Conservation (phyloP, 2,113 vertebrate genomes). For the Dromiciops gliroides region DNA sequence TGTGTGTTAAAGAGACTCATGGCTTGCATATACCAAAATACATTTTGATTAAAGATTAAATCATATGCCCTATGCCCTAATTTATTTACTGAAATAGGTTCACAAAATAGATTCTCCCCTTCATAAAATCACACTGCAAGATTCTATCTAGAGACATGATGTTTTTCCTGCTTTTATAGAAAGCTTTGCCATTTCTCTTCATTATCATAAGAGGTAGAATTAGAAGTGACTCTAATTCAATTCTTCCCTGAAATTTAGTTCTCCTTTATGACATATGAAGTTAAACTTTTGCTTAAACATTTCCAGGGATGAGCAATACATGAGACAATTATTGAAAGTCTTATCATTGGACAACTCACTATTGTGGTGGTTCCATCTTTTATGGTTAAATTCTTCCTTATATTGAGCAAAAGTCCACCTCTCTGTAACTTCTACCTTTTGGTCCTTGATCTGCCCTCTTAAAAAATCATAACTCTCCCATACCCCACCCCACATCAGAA, state of each 20-base stretch:
- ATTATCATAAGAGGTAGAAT: not conserved
- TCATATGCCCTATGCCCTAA: not conserved
- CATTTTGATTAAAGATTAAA: not conserved
- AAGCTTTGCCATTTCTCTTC: not conserved
- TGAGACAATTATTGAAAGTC: not conserved
- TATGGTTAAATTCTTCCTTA: not conserved
- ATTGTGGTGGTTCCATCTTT: not conserved
- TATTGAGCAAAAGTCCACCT: not conserved
- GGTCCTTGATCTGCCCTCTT: not conserved
- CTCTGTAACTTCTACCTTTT: not conserved
- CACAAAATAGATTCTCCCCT: not conserved
- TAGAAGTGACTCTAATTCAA: not conserved
- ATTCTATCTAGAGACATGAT: not conserved
- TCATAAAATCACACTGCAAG: not conserved
- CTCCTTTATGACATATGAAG: not conserved
- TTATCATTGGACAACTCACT: not conserved
- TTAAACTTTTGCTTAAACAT: not conserved
- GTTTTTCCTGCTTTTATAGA: not conserved
- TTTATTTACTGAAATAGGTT: not conserved
- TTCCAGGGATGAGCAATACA: not conserved
- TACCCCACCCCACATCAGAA: not conserved
- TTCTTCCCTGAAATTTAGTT: not conserved
- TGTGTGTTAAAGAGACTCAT: not conserved
- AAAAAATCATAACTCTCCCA: no score
- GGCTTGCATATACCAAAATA: not conserved